Base-by-base conservation (phyloP, 2,888 invertebrate species). In the Parnassius smintheus region DNA sequence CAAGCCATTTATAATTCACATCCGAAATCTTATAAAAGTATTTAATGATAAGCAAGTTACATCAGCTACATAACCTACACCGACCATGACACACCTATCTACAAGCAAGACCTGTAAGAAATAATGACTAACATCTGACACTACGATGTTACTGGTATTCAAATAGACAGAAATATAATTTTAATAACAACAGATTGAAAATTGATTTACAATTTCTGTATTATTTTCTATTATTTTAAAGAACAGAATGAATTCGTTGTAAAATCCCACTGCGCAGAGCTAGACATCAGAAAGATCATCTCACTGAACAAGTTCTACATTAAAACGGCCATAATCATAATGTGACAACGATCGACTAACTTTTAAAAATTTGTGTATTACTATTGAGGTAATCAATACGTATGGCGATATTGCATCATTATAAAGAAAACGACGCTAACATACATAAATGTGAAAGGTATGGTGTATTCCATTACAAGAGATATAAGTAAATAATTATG, bases 231-330 rank as follows among this genome's bases (percentile, higher is more conserved):
- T 25, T 25, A 25, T 25, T 35, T 4, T 4, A 35, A 35, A 35
- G 4, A 4, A 35, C 35, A 35, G 35, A 35, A 35, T 46, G 46
- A n/a, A 46, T 46, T 46, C 1, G 2, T 46, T 22, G 10, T 18
- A 48, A 53, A 41, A 18, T 48, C 46, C 50, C 57, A 67, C 12
- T 75, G 86, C 87, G 86, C 86, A 87, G 76, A 85, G 84, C 78
- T 82, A 81, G 73, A 73, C 75, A 25, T 59, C 9, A 46, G 52
- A 70, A 71, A 78, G 75, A 80, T 85, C 84, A 83, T 80, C 82
- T 81, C 77, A 78, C 76, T 77, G 69, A 77, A 74, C 73, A 70
- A 56, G 22, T 42, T 41, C 12, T 65, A 65, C 68, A 62, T 56
- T 61, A 55, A 7, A 35, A 35, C 35, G 35, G 35, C 35, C 35